These are phyloP conservation scores for Paracanthobrama guichenoti DNA, from an alignment of 2,113 vertebrate species.

Conservation along the genomic window DNA sequence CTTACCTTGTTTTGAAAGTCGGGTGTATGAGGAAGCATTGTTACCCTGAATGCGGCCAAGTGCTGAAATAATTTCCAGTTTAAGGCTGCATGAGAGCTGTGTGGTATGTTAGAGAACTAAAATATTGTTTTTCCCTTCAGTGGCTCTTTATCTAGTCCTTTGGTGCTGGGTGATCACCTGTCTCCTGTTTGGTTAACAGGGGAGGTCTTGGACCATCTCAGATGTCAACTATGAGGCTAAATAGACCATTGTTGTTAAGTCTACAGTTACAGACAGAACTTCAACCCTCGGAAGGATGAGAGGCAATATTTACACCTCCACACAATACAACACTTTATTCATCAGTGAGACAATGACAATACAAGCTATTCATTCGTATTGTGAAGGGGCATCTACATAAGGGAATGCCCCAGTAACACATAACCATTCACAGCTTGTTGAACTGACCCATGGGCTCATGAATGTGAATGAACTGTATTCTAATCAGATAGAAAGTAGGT, in stretches of 20 bases:
- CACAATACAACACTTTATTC: slow-evolving; percentile 24
- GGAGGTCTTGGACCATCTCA: slow-evolving; percentile 66
- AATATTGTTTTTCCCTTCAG: slow-evolving; percentile 58
- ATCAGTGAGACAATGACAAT: slow-evolving; percentile 25
- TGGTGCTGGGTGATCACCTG: slow-evolving; percentile 69
- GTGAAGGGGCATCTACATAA: background rate
- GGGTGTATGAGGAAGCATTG: slow-evolving; percentile 72
- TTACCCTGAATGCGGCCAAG: slow-evolving; percentile 57
- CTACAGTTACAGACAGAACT: slow-evolving; percentile 11
- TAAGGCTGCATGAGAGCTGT: slow-evolving; percentile 65
- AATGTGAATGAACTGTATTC: slow-evolving; percentile 32
- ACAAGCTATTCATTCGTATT: background rate
- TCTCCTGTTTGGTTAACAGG: slow-evolving; percentile 62
- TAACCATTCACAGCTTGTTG: slow-evolving; percentile 13
- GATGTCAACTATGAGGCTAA: slow-evolving; percentile 44
- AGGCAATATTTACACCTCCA: background rate
- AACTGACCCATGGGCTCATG: background rate
- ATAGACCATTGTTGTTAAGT: slow-evolving; percentile 41
- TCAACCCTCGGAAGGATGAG: background rate
- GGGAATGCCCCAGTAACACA: background rate
- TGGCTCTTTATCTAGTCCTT: slow-evolving; percentile 52
- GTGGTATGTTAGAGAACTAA: slow-evolving; percentile 46
- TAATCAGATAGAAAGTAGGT: slow-evolving; percentile 24
- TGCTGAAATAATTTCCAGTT: slow-evolving; percentile 60
- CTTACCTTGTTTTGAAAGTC: slow-evolving; percentile 78